Base-by-base conservation (phyloP, 2,797 vertebrate species). In the Sebastes jordani region DNA sequence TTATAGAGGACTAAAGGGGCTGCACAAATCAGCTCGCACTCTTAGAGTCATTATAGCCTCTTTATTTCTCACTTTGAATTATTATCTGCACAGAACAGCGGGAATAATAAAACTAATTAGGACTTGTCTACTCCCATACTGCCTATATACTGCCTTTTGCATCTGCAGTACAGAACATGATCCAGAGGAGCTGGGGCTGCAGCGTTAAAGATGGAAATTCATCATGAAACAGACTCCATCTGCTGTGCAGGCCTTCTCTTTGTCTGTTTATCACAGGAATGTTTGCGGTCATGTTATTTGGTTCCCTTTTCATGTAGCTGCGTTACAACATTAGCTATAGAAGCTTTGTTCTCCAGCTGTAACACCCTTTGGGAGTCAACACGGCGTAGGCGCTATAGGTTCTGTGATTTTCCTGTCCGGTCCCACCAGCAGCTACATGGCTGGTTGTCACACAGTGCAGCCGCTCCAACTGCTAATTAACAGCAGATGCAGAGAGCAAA, bases 401-500 rank as follows among this genome's bases (percentile, higher is more conserved):
- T 56, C 8, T 80, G 46, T 68, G 52, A 70, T 75, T 61, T 18
- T 60, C 27, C 54, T 34, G 72, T 74, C 67, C 27, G 0, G 1
- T 55, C 38, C 11, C 46, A 27, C 25, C 2, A 71, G 56, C 80
- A 55, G 84, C 70, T 60, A 22, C 79, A 22, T 6, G 9, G 27
- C 60, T 36, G 65, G 46, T 73, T 85, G 84, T 83, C 82, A 55
- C 78, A 56, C 42, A 1, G 16, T 1, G 58, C 7, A 13, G 62
- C 78, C 10, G 25, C 74, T 86, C 78, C 56, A 73, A 42, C 78
- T 54, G 74, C 77, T 92, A 90, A 94, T 93, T 90, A 92, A 55
- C 67, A 76, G 71, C 88, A 91, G 86, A 91, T 88, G 84, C 85
- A 30, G 76, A 18, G 80, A 71, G 83, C 63, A 32, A n/a, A 29